Conservation (phyloP, 2,797 vertebrate genomes). For the Alca torda region DNA sequence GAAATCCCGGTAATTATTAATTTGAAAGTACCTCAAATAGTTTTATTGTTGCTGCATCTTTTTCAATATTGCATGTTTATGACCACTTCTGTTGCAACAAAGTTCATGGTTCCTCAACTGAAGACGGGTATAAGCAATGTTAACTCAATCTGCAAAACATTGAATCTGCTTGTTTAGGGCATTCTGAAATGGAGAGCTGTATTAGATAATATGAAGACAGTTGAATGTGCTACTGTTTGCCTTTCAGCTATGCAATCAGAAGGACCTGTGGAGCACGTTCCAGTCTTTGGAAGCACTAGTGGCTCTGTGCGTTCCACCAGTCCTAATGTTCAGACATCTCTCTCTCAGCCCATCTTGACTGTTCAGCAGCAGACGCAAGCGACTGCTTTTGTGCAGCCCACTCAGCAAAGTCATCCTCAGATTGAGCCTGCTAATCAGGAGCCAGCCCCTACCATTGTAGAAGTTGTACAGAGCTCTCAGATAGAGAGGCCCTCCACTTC, state of each 20-base stretch:
- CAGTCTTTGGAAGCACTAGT: conserved; percentile 91
- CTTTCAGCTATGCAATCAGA: conserved; percentile 90
- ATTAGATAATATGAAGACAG: neutral
- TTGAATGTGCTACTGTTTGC: neutral
- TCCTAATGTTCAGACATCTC: conserved; percentile 91
- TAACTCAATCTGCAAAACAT: neutral
- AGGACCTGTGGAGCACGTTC: conserved; percentile 91
- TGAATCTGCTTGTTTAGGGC: neutral
- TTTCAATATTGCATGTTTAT: neutral
- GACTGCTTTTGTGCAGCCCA: conserved; percentile 97
- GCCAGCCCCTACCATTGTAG: conserved; percentile 82
- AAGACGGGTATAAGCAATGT: neutral
- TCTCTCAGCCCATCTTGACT: conserved; percentile 86
- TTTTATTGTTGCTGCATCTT: neutral
- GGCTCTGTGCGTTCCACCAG: conserved; percentile 97
- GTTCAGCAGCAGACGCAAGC: conserved; percentile 91
- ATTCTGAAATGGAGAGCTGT: neutral
- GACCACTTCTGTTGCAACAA: neutral
- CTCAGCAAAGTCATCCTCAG: conserved; percentile 89
- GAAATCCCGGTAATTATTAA: neutral
- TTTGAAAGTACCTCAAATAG: neutral
- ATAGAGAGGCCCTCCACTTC: conserved; percentile 93
- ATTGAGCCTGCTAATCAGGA: conserved; percentile 89
- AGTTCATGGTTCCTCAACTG: neutral
- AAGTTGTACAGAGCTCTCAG: conserved; percentile 88